Conservation (phyloP, 2,888 invertebrate species). For the Tachystola acroxantha region DNA sequence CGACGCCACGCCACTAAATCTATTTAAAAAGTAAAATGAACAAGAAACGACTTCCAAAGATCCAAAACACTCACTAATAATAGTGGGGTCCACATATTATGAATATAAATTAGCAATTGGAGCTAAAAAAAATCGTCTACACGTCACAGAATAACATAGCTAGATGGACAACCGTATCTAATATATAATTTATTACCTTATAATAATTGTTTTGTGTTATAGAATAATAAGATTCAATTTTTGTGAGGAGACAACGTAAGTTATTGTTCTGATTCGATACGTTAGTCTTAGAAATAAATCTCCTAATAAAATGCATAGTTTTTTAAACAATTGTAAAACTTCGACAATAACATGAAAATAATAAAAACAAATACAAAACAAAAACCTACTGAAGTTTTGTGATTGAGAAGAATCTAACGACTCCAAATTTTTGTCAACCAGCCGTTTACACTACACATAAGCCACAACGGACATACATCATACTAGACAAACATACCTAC, state of each 20-base stretch:
- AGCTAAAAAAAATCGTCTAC: slow-evolving; percentile 34
- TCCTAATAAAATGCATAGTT: no score
- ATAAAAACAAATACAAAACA: no score
- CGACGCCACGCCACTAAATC: slow-evolving; percentile 35
- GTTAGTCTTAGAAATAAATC: slow-evolving; percentile 24
- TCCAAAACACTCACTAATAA: slow-evolving; percentile 44
- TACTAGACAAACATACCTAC: no score
- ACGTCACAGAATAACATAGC: slow-evolving; percentile 33
- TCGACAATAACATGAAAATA: no score
- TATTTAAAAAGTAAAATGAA: slow-evolving; percentile 34
- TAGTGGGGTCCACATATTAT: slow-evolving; percentile 44
- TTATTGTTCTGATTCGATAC: slow-evolving; percentile 42
- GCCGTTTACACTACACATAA: no score
- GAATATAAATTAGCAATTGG: slow-evolving; percentile 57
- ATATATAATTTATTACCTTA: slow-evolving; percentile 52
- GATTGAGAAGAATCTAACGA: no score
- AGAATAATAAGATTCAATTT: slow-evolving; percentile 47
- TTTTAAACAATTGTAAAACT: no score
- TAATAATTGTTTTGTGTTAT: slow-evolving; percentile 59
- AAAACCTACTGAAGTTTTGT: no score
- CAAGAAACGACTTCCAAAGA: slow-evolving; percentile 24
- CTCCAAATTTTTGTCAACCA: no score
- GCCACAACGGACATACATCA: no score
- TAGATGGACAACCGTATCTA: slow-evolving; percentile 53
- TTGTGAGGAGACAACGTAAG: slow-evolving; percentile 25